These are phyloP conservation scores for Chiridota heheva DNA, from an alignment of 35 echinoderm and acorn worm genomes.

Conservation along the genomic window DNA sequence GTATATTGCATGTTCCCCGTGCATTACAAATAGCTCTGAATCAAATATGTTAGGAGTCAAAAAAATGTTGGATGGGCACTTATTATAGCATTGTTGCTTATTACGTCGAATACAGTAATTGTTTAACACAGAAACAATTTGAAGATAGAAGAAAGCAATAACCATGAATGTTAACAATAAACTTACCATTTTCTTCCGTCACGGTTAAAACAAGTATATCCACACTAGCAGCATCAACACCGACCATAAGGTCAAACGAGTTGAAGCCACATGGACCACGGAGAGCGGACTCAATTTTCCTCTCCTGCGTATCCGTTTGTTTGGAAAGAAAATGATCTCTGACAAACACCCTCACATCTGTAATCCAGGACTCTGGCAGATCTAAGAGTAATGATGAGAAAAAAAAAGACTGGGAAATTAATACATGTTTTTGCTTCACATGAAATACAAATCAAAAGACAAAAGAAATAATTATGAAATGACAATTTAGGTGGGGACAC, in stretches of 20 bases:
- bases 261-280: slow-evolving; percentile 69
- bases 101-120: neutral
- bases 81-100: neutral
- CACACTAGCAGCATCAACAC: slow-evolving; percentile 76
- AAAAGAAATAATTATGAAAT: neutral
- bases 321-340: slow-evolving; percentile 71
- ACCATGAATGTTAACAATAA: neutral
- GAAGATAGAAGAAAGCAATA: neutral
- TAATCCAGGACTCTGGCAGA: slow-evolving; percentile 63
- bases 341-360: slow-evolving; percentile 73
- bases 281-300: slow-evolving; percentile 59
- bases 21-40: too few relatives aligned
- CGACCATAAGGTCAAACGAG: slow-evolving; percentile 79
- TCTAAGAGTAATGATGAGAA: slow-evolving; percentile 52
- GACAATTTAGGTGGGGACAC: neutral
- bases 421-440: neutral
- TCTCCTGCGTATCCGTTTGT: slow-evolving; percentile 83
- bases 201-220: slow-evolving; percentile 80
- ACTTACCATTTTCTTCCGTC: slow-evolving; percentile 80
- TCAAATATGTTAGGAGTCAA: too few relatives aligned
- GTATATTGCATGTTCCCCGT: too few relatives aligned
- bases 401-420: neutral
- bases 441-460: neutral
- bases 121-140: neutral
- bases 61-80: too few relatives aligned